phyloP scores from a whole-genome alignment of 2,113 vertebrate species.

The Falcunculus frontatus region DNA sequence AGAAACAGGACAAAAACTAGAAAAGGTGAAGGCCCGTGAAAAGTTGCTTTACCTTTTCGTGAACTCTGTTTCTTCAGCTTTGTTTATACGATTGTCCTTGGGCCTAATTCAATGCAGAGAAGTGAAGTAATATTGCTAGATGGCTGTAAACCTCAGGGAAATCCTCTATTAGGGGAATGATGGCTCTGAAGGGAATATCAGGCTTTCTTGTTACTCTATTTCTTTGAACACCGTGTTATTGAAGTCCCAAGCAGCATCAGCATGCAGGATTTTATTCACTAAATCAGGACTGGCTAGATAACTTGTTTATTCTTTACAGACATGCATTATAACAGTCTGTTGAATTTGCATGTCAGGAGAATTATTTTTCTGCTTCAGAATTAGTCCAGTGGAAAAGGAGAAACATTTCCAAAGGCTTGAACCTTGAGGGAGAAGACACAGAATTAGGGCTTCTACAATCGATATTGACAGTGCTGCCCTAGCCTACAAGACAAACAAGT shows the following conservation, averaged over 20 bases:
- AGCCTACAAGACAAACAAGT: not conserved
- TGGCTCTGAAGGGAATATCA: not conserved
- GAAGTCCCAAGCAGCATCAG: not conserved
- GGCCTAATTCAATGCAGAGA: not conserved
- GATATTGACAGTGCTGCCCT: not conserved
- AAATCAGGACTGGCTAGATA: not conserved
- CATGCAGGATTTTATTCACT: not conserved
- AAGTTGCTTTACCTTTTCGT: not conserved
- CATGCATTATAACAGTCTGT: not conserved
- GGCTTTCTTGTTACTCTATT: not conserved
- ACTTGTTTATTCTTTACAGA: not conserved
- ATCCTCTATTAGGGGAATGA: not conserved
- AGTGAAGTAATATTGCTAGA: not conserved
- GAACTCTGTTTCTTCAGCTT: not conserved
- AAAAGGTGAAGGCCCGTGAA: not conserved
- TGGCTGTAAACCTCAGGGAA: slow-evolving; percentile 32
- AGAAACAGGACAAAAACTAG: not conserved
- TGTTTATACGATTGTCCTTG: not conserved
- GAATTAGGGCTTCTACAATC: not conserved
- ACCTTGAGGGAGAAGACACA: not conserved
- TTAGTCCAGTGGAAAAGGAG: not conserved
- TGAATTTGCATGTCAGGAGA: not conserved
- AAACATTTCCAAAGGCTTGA: not conserved
- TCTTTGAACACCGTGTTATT: not conserved
- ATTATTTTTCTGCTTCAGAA: not conserved